phyloP scores from a whole-genome alignment of 2,888 invertebrate species.

The Melangyna quadrimaculata region DNA sequence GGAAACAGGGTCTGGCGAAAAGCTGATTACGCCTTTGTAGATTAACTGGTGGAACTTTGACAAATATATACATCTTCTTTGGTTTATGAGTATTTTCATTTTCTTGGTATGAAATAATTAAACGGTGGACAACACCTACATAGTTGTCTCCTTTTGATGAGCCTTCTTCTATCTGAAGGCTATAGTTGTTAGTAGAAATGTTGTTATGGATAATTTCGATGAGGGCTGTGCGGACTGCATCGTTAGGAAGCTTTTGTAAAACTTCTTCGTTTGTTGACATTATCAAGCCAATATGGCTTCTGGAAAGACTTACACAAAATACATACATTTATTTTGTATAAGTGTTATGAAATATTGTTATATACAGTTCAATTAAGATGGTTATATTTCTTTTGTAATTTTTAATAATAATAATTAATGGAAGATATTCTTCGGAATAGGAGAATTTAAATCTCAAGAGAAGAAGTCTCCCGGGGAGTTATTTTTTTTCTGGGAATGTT shows the following conservation, averaged over 20 bases:
- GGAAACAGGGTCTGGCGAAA: conserved; percentile 76
- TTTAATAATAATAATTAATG: too few species aligned
- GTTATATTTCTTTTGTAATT: too few species aligned
- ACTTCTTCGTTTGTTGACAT: conserved; percentile 39
- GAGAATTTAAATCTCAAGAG: too few species aligned
- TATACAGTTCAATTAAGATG: too few species aligned
- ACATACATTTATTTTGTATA: too few species aligned
- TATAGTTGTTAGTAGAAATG: conserved; percentile 65
- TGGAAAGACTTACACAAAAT: neutral
- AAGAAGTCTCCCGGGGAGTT: too few species aligned
- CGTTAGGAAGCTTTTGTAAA: conserved; percentile 73
- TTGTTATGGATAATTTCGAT: conserved; percentile 73
- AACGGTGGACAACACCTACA: conserved; percentile 77
- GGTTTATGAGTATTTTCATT: neutral
- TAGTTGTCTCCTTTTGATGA: conserved; percentile 78
- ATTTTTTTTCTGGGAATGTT: too few species aligned
- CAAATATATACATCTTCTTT: conserved; percentile 72
- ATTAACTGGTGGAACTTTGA: conserved; percentile 78
- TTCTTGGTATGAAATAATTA: conserved; percentile 53
- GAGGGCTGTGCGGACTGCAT: conserved; percentile 73
- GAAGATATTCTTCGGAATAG: too few species aligned
- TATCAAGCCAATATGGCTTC: neutral
- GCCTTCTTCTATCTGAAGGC: conserved; percentile 73
- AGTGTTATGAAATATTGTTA: too few species aligned
- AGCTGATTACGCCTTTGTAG: conserved; percentile 76